Evolutionary conservation across 2,888 invertebrate genomes (phyloP).

Genomic region (Eupithecia insigniata): DNA sequence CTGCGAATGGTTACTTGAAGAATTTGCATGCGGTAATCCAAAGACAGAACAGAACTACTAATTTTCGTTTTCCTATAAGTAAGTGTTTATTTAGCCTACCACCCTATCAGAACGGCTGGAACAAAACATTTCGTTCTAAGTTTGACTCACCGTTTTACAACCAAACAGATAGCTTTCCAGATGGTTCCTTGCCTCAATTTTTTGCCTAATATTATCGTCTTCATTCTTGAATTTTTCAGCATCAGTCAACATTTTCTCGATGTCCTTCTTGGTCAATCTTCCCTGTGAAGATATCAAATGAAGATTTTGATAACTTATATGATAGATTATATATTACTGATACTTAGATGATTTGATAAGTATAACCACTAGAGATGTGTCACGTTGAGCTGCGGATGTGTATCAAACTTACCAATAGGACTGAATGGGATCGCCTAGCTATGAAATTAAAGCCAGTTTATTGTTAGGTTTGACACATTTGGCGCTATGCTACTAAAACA

Average conservation of each 20-base stretch:
- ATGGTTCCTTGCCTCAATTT: conserved; percentile 89
- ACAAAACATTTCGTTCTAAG: background rate
- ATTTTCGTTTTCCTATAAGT: background rate
- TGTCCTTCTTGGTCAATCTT: conserved; percentile 92
- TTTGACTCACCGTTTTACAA: conserved; percentile 68
- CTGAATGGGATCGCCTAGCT: background rate
- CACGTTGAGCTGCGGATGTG: background rate
- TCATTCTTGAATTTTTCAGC: conserved; percentile 91
- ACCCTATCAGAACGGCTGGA: background rate
- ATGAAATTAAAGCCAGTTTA: background rate
- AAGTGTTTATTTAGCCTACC: background rate
- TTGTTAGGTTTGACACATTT: background rate
- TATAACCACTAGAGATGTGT: too few species aligned
- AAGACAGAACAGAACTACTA: background rate
- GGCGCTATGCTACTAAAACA: background rate
- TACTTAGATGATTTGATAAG: too few species aligned
- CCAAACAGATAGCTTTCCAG: conserved; percentile 90
- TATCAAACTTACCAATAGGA: background rate
- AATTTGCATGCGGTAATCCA: background rate
- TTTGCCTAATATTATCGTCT: conserved; percentile 88
- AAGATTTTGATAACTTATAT: background rate
- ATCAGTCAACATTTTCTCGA: conserved; percentile 92
- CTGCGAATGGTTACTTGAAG: background rate
- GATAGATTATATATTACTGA: too few species aligned
- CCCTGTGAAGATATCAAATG: conserved; percentile 69